These are phyloP conservation scores for Pseudocheirus occidentalis DNA, from an alignment of 2,797 vertebrate species.

Conservation along the genomic window DNA sequence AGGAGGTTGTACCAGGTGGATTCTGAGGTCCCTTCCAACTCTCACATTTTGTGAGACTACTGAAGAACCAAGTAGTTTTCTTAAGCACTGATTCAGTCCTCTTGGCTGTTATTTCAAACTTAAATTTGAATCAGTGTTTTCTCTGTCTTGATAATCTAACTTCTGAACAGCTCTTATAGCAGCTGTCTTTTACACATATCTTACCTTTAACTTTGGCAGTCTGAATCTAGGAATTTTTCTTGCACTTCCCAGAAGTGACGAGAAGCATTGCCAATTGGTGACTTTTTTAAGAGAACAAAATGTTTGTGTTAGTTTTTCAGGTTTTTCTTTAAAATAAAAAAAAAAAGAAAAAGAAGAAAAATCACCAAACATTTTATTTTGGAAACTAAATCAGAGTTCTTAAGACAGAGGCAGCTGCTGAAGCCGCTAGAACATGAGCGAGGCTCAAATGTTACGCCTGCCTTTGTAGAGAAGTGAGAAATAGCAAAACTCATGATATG, in stretches of 20 bases:
- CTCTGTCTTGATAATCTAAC: neutral
- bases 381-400: neutral
- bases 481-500: neutral
- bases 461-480: neutral
- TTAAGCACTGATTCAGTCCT: neutral
- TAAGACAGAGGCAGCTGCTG: neutral
- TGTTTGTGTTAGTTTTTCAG: slow-evolving; percentile 2
- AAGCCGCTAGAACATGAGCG: neutral
- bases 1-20: neutral
- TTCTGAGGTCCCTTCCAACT: neutral
- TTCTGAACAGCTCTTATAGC: neutral
- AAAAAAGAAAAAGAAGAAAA: slow-evolving; percentile 13
- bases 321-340: slow-evolving; percentile 36
- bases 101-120: neutral
- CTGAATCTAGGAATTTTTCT: slow-evolving; percentile 12
- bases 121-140: neutral
- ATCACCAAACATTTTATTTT: neutral
- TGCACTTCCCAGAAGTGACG: neutral
- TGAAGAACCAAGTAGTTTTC: neutral
- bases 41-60: neutral
- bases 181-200: neutral
- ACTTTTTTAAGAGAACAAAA: slow-evolving; percentile 46
- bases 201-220: neutral
- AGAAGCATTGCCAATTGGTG: neutral
- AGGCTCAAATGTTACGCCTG: neutral